phyloP scores from a whole-genome alignment of 2,113 vertebrate genomes.

The Camelus bactrianus region DNA sequence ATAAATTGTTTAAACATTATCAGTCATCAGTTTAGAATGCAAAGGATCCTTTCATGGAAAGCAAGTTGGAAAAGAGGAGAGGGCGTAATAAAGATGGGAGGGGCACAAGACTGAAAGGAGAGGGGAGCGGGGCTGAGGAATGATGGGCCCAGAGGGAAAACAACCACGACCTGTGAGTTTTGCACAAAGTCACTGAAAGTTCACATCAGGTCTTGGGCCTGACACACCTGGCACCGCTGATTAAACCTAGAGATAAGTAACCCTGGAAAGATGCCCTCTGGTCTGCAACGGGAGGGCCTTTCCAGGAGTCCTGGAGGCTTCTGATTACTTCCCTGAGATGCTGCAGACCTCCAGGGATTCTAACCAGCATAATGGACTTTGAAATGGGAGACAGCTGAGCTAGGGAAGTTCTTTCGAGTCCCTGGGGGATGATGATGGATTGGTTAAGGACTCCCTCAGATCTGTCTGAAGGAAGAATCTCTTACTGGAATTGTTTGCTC shows the following conservation, averaged over 20 bases:
- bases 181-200: not conserved
- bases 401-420: slow-evolving; percentile 10
- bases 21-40: not conserved
- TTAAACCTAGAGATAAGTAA: not conserved
- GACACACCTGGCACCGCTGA: not conserved
- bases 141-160: not conserved
- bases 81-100: not conserved
- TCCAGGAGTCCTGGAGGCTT: slow-evolving; percentile 54
- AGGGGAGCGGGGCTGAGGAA: not conserved
- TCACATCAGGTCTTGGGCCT: not conserved
- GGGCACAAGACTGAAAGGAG: not conserved
- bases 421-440: not conserved
- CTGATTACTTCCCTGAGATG: not conserved
- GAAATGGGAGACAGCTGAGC: slow-evolving; percentile 49
- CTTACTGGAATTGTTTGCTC: not conserved
- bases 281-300: not conserved
- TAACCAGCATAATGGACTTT: slow-evolving; percentile 53
- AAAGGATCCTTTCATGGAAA: not conserved
- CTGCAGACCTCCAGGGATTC: slow-evolving; percentile 29
- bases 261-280: not conserved
- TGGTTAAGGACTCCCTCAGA: slow-evolving; percentile 34
- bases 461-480: not conserved
- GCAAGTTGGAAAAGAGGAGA: not conserved
- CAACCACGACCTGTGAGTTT: not conserved
- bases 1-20: not conserved